A percentile compares a stretch with the other conserved stretches of the same genome.
Conservation (phyloP, 1,140 invertebrate species). For the Pantala flavescens region DNA sequence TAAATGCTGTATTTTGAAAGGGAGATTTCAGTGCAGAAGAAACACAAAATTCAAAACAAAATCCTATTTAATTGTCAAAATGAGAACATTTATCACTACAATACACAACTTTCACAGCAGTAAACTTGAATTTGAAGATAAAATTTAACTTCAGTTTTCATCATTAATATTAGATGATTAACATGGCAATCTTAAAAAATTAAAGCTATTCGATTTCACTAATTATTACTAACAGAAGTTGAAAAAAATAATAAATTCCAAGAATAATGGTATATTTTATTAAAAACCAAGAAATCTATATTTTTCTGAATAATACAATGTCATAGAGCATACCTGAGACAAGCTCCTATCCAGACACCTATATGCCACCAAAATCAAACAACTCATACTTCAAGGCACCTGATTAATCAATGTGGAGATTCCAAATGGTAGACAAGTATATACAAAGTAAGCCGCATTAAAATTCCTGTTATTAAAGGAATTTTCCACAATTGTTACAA, state of each 20-base stretch:
- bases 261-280: neutral
- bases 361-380: conserved; percentile 1
- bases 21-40: too few species aligned
- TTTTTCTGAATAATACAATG: neutral
- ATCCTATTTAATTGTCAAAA: too few species aligned
- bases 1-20: conserved; percentile 1
- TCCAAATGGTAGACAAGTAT: neutral
- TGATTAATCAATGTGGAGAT: conserved; percentile 7
- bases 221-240: neutral
- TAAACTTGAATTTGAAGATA: too few species aligned
- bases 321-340: neutral
- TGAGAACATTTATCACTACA: too few species aligned
- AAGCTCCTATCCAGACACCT: conserved; percentile 7
- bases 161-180: too few species aligned
- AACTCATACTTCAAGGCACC: conserved; percentile 8
- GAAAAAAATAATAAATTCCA: neutral
- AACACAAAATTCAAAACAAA: too few species aligned
- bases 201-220: too few species aligned
- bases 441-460: conserved; percentile 6
- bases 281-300: neutral
- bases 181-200: too few species aligned
- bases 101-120: too few species aligned
- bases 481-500: conserved; percentile 10
- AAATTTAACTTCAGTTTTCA: too few species aligned
- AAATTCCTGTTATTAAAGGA: neutral